Conservation (phyloP, 1,140 invertebrate genomes). For the Matsumurasca onukii region DNA sequence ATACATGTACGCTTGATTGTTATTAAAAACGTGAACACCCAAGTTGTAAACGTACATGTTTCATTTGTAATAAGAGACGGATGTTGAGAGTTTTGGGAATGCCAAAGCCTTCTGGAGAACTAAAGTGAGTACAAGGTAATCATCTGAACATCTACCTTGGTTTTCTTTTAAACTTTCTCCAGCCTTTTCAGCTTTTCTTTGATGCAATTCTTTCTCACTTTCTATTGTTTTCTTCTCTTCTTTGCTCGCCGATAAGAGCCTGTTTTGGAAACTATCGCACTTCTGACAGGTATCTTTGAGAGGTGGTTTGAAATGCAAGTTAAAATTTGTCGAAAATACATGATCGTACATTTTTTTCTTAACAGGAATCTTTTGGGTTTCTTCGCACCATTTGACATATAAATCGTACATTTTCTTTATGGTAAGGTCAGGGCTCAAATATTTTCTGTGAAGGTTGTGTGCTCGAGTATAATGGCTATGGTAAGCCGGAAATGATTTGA, state of each 20-base stretch:
- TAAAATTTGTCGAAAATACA: constrained; percentile 52
- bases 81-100: constrained; percentile 35
- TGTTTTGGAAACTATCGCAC: constrained; percentile 36
- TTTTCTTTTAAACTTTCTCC: constrained; percentile 29
- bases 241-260: constrained; percentile 30
- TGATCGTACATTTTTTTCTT: constrained; percentile 54
- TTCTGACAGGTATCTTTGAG: constrained; percentile 43
- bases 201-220: constrained; percentile 35
- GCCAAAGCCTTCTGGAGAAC: constrained; percentile 37
- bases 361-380: constrained; percentile 45
- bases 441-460: constrained; percentile 50
- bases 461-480: constrained; percentile 43
- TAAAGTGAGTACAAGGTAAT: constrained; percentile 34
- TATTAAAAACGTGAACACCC: constrained; percentile 35
- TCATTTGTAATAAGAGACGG: constrained; percentile 40
- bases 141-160: constrained; percentile 27
- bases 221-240: constrained; percentile 33
- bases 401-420: constrained; percentile 52
- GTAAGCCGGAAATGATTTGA: constrained; percentile 36
- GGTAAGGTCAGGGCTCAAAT: constrained; percentile 49
- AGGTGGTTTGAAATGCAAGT: constrained; percentile 51
- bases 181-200: constrained; percentile 33
- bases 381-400: constrained; percentile 48
- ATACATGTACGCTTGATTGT: constrained; percentile 33
- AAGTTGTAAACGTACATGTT: constrained; percentile 39